Evolutionary conservation across 1,140 invertebrate genomes (phyloP).

Genomic region (Elymnias hypermnestra): DNA sequence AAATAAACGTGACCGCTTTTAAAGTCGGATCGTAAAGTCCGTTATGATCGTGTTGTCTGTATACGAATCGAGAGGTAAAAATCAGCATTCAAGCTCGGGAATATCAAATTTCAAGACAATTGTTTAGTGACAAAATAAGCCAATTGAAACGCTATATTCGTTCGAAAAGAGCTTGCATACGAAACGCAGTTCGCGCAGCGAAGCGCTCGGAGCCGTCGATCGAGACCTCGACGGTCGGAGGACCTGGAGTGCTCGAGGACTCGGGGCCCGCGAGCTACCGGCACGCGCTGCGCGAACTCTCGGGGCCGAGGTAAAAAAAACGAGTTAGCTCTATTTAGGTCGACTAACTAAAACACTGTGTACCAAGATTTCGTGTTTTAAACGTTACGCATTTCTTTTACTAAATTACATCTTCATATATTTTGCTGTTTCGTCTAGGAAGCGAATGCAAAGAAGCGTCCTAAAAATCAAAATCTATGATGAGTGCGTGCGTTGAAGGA

Average conservation of each 20-base stretch:
- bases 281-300: constrained; percentile 16
- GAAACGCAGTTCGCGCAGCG: constrained; percentile 13
- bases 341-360: constrained; percentile 54
- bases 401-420: constrained; percentile 34
- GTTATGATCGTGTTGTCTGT: no score
- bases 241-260: no score
- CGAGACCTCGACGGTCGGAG: no score
- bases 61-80: no score
- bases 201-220: no score
- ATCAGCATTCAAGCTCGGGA: constrained; percentile 20
- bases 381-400: constrained; percentile 15
- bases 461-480: constrained; percentile 48
- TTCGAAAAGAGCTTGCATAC: constrained; percentile 21
- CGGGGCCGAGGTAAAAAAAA: constrained; percentile 15
- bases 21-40: no score
- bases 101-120: background rate
- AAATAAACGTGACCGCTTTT: background rate
- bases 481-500: constrained; percentile 70
- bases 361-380: constrained; percentile 65
- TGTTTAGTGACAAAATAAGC: background rate
- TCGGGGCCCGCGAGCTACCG: no score
- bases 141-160: constrained; percentile 1
- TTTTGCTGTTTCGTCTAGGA: constrained; percentile 58
- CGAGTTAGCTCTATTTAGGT: constrained; percentile 25
- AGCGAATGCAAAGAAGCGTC: constrained; percentile 53